These are phyloP conservation scores for Andricus curvator DNA, from an alignment of 2,888 invertebrate species.

Conservation along the genomic window DNA sequence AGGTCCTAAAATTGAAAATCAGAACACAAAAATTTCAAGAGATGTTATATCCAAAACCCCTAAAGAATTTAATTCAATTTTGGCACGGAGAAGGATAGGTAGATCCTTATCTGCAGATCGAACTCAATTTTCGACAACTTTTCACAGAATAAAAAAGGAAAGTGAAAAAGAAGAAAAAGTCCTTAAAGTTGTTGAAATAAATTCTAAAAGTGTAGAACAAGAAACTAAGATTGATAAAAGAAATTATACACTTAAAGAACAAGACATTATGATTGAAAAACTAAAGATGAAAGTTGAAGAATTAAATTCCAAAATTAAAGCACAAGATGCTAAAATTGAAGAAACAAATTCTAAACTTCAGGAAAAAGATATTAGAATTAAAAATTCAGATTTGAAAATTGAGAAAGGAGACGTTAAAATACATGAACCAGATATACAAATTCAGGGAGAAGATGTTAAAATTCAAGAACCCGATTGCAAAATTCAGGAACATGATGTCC, in stretches of 20 bases:
- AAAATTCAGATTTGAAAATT: background rate
- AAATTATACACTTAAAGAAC: background rate
- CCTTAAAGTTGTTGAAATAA: background rate
- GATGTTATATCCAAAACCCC: background rate
- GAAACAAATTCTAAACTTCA: background rate
- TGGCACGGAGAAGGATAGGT: background rate
- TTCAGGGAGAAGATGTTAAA: background rate
- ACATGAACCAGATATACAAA: background rate
- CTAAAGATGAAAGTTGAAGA: background rate
- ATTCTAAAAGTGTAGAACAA: background rate
- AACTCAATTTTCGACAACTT: background rate
- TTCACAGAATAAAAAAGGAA: background rate
- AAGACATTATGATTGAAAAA: background rate
- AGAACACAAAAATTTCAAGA: background rate
- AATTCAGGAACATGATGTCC: background rate
- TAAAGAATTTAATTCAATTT: background rate
- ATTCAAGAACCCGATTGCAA: background rate
- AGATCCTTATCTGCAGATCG: constrained; percentile 23
- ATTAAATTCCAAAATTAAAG: background rate
- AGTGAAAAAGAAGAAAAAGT: background rate
- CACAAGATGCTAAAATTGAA: background rate
- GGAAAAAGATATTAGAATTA: background rate
- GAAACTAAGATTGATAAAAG: background rate
- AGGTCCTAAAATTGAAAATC: background rate
- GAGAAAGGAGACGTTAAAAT: background rate